Evolutionary conservation across 1,140 invertebrate species (phyloP), one percentile per base, ranked within the genome.

Genomic region (Heliconius melpomene): DNA sequence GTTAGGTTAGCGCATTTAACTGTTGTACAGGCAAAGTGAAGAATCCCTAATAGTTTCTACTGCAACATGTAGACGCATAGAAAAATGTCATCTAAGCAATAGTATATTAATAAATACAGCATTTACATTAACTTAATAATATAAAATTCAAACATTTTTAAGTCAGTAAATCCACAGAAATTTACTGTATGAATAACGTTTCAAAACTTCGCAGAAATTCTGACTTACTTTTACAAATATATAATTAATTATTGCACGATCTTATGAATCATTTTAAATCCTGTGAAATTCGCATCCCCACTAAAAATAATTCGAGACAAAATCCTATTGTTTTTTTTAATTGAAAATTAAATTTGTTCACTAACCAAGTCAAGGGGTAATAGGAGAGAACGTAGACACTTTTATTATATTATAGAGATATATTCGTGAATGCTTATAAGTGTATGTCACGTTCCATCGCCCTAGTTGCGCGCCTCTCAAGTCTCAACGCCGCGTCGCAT

Each of bases 371-470:
- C 57, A 60, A 6, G 13, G 13, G 26, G 3, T 23, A 29, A 66
- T 60, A 75, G 11, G 11, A 60, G 50, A 60, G n/a, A 66, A 66
- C 46, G 36, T 75, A 66, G 18, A 75, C n/a, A 11, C n/a, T 75
- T 75, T n/a, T 75, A 75, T 38, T 75, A n/a, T n/a, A n/a, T n/a
- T 36, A 75, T 66, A 11, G 9, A 29, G 60, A 66, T 29, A 66
- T 29, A 46, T 5, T 46, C 5, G 13, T 46, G 29, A 66, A 26
- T 66, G 26, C 9, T 57, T 57, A 36, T 66, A 16, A 29, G 8
- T 57, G 16, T 57, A 57, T 57, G 54, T 66, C 57, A 16, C 7
- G 57, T 26, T 66, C 20, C 23, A 66, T 29, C 60, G 13, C 60
- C 23, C 23, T 26, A 66, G 60, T 66, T 29, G 60, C 60, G 11